Percentiles rank a stretch among this genome's conserved stretches.
phyloP scores from a whole-genome alignment of 2,113 vertebrate genomes.

The Willisornis vidua region DNA sequence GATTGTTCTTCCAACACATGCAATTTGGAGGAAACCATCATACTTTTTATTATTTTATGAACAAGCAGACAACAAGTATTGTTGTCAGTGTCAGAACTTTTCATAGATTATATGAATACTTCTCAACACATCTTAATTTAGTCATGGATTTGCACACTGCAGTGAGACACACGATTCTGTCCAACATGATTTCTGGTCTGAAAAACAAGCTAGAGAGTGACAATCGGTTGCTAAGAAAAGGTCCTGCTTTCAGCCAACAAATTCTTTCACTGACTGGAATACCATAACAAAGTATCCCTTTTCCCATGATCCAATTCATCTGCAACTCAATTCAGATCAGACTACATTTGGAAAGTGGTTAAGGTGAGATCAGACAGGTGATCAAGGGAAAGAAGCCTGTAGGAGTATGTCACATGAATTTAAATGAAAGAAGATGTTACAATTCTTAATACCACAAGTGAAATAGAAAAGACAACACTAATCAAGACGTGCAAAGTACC shows the following conservation, averaged over 20 bases:
- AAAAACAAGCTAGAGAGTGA: conserved; percentile 7
- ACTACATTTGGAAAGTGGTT: neutral
- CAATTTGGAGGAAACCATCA: conserved; percentile 27
- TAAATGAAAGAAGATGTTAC: neutral
- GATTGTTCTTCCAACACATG: conserved; percentile 21
- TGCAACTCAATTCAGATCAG: conserved; percentile 10
- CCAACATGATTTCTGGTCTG: neutral
- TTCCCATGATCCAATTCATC: neutral
- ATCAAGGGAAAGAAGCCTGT: neutral
- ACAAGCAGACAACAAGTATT: conserved; percentile 43
- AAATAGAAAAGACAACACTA: neutral
- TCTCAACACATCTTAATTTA: conserved; percentile 39
- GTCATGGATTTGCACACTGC: conserved; percentile 13
- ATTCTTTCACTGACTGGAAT: neutral
- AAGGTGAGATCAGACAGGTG: neutral
- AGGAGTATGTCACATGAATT: neutral
- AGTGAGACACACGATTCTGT: conserved; percentile 19
- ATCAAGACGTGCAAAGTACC: neutral
- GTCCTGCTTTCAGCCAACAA: neutral
- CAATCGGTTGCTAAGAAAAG: neutral
- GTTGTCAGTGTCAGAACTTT: conserved; percentile 5
- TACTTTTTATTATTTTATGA: conserved; percentile 31
- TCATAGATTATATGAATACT: conserved; percentile 33
- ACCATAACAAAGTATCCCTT: neutral
- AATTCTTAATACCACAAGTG: neutral